A percentile compares a stretch with the other conserved stretches of the same genome.
phyloP scores from a whole-genome alignment of 2,888 invertebrate genomes.

The Patella pellucida region DNA sequence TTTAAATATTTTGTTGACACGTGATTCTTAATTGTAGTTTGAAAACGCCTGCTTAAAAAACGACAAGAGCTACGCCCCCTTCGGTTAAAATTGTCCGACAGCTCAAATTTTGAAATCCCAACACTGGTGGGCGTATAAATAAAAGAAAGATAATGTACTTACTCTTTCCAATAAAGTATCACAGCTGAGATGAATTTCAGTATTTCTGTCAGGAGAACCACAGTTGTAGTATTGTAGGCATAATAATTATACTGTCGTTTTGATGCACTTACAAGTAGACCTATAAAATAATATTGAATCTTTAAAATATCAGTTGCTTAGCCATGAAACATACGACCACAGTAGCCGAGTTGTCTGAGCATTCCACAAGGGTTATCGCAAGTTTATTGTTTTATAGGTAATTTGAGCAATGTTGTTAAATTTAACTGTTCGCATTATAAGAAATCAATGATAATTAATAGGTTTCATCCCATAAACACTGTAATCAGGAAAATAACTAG shows the following conservation, averaged over 20 bases:
- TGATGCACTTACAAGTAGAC: slow-evolving; percentile 91
- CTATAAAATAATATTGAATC: slow-evolving; percentile 74
- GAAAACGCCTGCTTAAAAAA: too few species aligned
- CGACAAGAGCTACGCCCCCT: too few species aligned
- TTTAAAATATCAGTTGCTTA: neutral
- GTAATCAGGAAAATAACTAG: too few species aligned
- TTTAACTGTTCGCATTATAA: neutral
- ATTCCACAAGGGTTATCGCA: neutral
- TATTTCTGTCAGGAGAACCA: slow-evolving; percentile 89
- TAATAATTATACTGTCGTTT: slow-evolving; percentile 84
- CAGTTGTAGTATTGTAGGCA: slow-evolving; percentile 86
- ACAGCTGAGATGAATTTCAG: slow-evolving; percentile 84
- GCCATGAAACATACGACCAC: too few species aligned
- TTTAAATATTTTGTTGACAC: too few species aligned
- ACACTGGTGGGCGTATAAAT: neutral
- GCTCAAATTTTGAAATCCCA: too few species aligned
- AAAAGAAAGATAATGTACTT: slow-evolving; percentile 37
- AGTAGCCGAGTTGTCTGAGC: too few species aligned
- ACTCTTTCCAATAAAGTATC: slow-evolving; percentile 75
- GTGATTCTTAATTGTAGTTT: too few species aligned
- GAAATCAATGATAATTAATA: too few species aligned
- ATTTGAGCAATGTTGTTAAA: too few species aligned
- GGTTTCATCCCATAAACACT: too few species aligned
- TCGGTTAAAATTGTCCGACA: too few species aligned
- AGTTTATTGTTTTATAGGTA: neutral